Percentiles rank a stretch among this genome's conserved stretches.
Evolutionary conservation across 2,888 invertebrate species (phyloP).

Genomic region (Trichopoda pennipes): DNA sequence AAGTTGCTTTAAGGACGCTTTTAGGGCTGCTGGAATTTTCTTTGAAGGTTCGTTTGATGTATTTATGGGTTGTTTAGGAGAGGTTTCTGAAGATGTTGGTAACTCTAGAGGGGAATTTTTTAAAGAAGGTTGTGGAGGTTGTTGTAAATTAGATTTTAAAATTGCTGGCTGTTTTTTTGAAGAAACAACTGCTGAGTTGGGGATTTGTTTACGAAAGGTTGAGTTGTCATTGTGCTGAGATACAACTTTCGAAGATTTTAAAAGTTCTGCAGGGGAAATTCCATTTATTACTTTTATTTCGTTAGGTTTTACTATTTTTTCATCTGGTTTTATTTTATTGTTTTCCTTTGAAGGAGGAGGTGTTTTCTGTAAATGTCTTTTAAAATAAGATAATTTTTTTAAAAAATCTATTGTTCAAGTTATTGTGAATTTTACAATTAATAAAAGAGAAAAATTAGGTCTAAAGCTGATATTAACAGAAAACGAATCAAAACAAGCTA

Average conservation of each 20-base stretch:
- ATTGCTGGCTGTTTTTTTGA: not conserved
- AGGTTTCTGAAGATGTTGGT: not conserved
- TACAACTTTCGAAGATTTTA: not conserved
- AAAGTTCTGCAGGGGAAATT: not conserved
- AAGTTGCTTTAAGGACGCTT: not conserved
- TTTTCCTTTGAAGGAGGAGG: conserved; percentile 5
- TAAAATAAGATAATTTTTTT: not conserved
- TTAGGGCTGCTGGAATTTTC: conserved; percentile 10
- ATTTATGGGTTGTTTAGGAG: not conserved
- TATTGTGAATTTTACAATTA: too few relatives aligned
- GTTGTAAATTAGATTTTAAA: not conserved
- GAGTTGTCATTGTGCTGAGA: not conserved
- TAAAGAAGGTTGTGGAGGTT: not conserved
- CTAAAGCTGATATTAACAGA: too few relatives aligned
- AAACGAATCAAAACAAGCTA: too few relatives aligned
- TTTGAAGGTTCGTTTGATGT: not conserved
- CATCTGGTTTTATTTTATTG: not conserved
- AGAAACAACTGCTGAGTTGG: not conserved
- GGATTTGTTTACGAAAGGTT: too few relatives aligned
- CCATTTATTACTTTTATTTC: not conserved
- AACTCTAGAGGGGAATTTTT: not conserved
- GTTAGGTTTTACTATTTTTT: not conserved
- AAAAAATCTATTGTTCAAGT: too few relatives aligned
- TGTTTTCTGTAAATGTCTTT: conserved; percentile 52
- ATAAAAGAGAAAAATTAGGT: too few relatives aligned